Evolutionary conservation across 1,140 invertebrate species (phyloP).

Genomic region (Stegodyphus dumicola): DNA sequence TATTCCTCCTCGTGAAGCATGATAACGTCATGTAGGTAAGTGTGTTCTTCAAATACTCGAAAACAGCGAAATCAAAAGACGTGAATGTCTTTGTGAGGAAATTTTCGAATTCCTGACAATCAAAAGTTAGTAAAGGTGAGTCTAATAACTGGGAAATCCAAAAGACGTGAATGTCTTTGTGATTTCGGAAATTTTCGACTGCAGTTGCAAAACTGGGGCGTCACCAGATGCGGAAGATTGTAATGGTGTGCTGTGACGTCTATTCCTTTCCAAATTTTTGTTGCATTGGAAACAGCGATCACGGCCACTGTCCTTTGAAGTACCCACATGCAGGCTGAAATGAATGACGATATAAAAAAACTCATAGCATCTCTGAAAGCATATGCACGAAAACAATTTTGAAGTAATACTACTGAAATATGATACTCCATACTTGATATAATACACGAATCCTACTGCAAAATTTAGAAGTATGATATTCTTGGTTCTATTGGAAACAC

Average conservation of each 20-base stretch:
- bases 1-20: too few species aligned
- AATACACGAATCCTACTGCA: background rate
- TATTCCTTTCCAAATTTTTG: background rate
- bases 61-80: too few species aligned
- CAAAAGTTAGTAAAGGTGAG: too few species aligned
- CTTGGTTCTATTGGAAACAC: too few species aligned
- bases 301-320: constrained; percentile 17
- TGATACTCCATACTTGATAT: background rate
- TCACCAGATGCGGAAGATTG: constrained; percentile 8
- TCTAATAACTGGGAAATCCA: too few species aligned
- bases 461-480: background rate
- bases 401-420: background rate
- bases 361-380: background rate
- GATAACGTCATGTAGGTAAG: too few species aligned
- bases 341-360: background rate
- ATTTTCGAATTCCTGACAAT: too few species aligned
- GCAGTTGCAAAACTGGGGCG: background rate
- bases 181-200: too few species aligned
- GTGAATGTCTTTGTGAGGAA: too few species aligned
- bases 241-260: background rate
- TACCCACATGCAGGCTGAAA: constrained; percentile 41
- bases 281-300: background rate
- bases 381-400: background rate
- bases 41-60: too few species aligned
- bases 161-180: too few species aligned